Evolutionary conservation across 2,797 vertebrate species (phyloP).

Genomic region (Mus caroli): DNA sequence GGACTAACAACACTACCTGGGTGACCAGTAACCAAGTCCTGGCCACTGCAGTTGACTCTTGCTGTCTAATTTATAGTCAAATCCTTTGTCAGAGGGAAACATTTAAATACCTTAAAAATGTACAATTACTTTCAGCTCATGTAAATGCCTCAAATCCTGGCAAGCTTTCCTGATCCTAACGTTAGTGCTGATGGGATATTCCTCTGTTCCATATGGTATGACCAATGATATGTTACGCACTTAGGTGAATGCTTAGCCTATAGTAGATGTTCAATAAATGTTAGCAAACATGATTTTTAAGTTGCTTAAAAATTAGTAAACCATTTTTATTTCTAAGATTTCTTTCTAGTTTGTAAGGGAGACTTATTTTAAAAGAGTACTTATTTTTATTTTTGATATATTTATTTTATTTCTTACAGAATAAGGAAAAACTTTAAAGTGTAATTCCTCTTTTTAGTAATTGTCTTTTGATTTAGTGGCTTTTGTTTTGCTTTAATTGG

Average conservation of each 20-base stretch:
- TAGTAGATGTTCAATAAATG: neutral
- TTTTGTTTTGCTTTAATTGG: slow-evolving; percentile 57
- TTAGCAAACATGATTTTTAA: slow-evolving; percentile 33
- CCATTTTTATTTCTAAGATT: neutral
- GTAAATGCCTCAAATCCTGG: neutral
- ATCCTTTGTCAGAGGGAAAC: neutral
- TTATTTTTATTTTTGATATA: slow-evolving; percentile 48
- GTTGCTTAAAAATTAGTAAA: slow-evolving; percentile 29
- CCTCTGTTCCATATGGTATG: neutral
- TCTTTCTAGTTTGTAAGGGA: slow-evolving; percentile 40
- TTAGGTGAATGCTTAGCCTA: slow-evolving; percentile 4
- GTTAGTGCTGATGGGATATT: neutral
- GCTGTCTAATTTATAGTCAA: neutral
- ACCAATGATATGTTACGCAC: neutral
- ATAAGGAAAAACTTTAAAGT: slow-evolving; percentile 58
- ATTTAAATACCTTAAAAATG: neutral
- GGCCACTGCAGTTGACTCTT: neutral
- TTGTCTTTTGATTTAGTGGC: slow-evolving; percentile 67
- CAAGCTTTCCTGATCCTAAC: neutral
- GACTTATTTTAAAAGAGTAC: slow-evolving; percentile 55
- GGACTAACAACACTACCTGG: neutral
- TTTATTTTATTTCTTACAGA: slow-evolving; percentile 28
- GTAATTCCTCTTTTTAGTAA: slow-evolving; percentile 38
- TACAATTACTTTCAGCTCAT: slow-evolving; percentile 1
- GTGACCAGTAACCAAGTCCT: neutral